Evolutionary conservation across 2,888 invertebrate genomes (phyloP).

Genomic region (Ptychoptera contaminata): DNA sequence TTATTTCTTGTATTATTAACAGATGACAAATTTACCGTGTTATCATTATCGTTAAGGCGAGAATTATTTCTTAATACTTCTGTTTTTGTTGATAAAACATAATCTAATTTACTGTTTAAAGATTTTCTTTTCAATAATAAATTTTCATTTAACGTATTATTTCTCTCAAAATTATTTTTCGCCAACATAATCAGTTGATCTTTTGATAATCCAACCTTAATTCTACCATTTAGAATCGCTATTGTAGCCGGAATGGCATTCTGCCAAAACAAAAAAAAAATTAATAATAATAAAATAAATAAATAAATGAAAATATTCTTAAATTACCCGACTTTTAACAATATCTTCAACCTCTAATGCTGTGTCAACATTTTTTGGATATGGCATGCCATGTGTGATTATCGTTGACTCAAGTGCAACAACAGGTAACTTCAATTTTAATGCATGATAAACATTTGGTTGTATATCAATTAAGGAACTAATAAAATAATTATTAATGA

Average conservation of each 20-base stretch:
- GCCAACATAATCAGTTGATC: conserved; percentile 52
- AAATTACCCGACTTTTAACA: conserved; percentile 46
- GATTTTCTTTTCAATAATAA: too few relatives aligned
- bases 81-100: too few relatives aligned
- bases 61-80: too few relatives aligned
- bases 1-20: background rate
- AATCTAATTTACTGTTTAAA: too few relatives aligned
- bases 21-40: background rate
- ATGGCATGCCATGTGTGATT: conserved; percentile 96
- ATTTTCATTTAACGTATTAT: conserved; percentile 19
- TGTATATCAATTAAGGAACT: conserved; percentile 30
- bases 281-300: conserved; percentile 9
- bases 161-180: conserved; percentile 19
- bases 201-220: conserved; percentile 60
- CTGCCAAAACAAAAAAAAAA: conserved; percentile 29
- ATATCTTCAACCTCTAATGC: conserved; percentile 67
- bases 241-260: conserved; percentile 86
- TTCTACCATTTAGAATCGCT: conserved; percentile 66
- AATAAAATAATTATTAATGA: background rate
- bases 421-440: conserved; percentile 48
- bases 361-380: conserved; percentile 76
- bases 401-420: conserved; percentile 96
- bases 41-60: background rate
- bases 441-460: conserved; percentile 48
- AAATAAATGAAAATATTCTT: background rate